Conservation (phyloP, 2,888 invertebrate genomes). For the Aphodius sticticus region DNA sequence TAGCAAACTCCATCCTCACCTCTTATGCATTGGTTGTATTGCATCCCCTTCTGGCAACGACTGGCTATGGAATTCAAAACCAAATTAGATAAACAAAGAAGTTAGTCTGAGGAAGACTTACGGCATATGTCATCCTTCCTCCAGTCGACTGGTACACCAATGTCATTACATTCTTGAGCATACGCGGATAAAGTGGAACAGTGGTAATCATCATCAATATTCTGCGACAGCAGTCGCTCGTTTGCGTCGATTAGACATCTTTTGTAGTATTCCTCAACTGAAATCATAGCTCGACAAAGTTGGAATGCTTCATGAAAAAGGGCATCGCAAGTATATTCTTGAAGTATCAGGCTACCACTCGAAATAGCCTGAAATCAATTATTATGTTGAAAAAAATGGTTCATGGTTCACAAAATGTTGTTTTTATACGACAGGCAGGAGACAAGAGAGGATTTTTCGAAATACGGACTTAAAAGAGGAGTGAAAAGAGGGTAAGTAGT, state of each 20-base stretch:
- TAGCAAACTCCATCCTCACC: neutral
- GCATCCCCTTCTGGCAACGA: neutral
- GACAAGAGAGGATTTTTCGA: neutral
- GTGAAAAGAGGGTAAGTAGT: too few species aligned
- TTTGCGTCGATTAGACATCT: conserved; percentile 16
- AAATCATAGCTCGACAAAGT: neutral
- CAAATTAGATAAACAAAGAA: neutral
- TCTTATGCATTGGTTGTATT: neutral
- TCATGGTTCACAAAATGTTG: neutral
- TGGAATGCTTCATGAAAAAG: conserved; percentile 1
- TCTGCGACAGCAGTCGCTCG: neutral
- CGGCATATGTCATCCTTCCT: neutral
- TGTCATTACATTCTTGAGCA: conserved; percentile 20
- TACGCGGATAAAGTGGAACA: conserved; percentile 15
- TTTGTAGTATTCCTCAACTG: conserved; percentile 14
- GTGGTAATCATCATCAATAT: neutral
- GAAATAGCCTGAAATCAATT: neutral
- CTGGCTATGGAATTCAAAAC: neutral
- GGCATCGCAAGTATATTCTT: conserved; percentile 14
- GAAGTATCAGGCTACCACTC: conserved; percentile 5
- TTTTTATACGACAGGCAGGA: neutral
- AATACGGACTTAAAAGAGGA: neutral
- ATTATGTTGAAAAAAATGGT: neutral
- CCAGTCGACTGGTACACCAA: conserved; percentile 8
- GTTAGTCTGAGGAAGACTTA: neutral